Evolutionary conservation across 1,140 invertebrate genomes (phyloP).

Genomic region (Samia ricini): DNA sequence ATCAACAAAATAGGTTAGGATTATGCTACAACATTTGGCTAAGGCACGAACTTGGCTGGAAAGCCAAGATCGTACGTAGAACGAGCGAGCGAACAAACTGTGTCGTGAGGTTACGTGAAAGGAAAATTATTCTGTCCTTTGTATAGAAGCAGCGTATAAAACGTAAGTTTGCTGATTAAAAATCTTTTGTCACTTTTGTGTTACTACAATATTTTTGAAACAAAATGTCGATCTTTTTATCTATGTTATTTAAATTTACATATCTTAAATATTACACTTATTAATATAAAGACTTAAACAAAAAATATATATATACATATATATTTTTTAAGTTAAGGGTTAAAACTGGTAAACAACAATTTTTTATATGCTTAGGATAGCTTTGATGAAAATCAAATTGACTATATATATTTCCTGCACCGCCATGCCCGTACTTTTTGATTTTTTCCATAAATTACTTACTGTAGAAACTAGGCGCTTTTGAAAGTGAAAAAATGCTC

Average conservation of each 20-base stretch:
- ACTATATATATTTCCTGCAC: too few relatives aligned
- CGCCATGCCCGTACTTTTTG: too few relatives aligned
- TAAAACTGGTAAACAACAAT: too few relatives aligned
- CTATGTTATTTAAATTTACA: background rate
- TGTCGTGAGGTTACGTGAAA: conserved; percentile 13
- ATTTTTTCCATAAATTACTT: too few relatives aligned
- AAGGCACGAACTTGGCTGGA: conserved; percentile 31
- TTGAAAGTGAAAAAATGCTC: too few relatives aligned
- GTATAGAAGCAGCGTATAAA: conserved; percentile 16
- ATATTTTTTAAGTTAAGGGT: too few relatives aligned
- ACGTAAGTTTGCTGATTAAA: conserved; percentile 23
- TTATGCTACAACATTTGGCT: conserved; percentile 41
- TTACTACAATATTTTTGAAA: background rate
- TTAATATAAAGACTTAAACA: too few relatives aligned
- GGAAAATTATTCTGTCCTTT: conserved; percentile 25
- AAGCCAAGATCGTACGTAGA: conserved; percentile 23
- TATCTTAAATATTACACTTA: background rate
- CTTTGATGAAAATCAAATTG: too few relatives aligned
- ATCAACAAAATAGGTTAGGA: conserved; percentile 34
- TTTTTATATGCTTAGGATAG: too few relatives aligned
- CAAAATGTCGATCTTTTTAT: background rate
- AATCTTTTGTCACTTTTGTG: conserved; percentile 18
- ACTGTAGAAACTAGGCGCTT: too few relatives aligned
- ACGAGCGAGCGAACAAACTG: conserved; percentile 1
- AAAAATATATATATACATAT: too few relatives aligned